Base-by-base conservation (phyloP, 2,113 vertebrate species). In the Camelus dromedarius region DNA sequence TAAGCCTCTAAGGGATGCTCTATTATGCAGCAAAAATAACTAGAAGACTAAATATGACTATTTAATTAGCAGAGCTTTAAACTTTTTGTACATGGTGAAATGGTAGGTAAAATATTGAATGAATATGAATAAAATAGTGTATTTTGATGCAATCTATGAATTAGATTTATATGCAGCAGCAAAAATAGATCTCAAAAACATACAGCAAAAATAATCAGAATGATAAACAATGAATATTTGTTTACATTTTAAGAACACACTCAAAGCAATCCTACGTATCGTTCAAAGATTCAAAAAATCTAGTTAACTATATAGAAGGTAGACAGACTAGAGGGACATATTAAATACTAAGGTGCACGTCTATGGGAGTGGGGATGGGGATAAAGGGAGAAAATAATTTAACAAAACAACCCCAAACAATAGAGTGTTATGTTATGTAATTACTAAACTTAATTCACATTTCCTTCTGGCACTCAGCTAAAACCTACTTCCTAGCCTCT, bases 111-210 rank as follows among this genome's bases (percentile, higher is more conserved):
- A 80, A 86, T 64, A 26, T 26, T 28, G 58, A 80, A 50, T 69
- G 14, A 73, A 62, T 77, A 85, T 46, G 54, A 81, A 48, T 89
- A 81, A 67, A 38, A 67, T 67, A 66, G 54, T 82, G 7, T 67
- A 77, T 82, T 96, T 58, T 83, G 86, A 85, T 86, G 80, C 19
- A 91, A 42, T 73, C 38, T 20, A 69, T 48, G 24, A 76, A 73
- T 93, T 67, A 75, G n/a, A 48, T 81, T 87, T 91, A 66, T 13
- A 62, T 19, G 67, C 8, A 88, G 24, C 38, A 91, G 80, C 28
- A 60, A 13, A 85, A 50, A 62, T 11, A 85, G 56, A 85, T 60
- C 24, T 91, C 48, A 84, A 93, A 95, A 82, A 85, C 12, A 79
- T 26, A 66, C 12, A 42, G 54, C 18, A 82, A 81, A 86, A 69